Conservation (phyloP, 2,113 vertebrate species). For the Laticauda laticaudata region DNA sequence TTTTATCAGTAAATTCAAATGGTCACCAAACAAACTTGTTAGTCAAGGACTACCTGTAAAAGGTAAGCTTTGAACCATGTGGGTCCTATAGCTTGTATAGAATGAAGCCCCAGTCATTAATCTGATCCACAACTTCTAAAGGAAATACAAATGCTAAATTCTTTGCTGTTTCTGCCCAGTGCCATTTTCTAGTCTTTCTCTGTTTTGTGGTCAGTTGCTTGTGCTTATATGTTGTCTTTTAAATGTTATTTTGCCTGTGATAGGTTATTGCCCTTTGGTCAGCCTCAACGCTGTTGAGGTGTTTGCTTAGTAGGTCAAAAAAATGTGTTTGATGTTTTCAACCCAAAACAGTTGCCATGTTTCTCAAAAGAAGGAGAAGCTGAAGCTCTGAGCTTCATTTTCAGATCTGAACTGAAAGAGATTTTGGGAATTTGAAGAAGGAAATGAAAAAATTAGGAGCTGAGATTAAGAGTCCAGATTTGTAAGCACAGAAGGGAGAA, state of each 20-base stretch:
- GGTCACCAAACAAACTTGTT: neutral
- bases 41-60: neutral
- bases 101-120: neutral
- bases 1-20: neutral
- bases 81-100: neutral
- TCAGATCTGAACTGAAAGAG: neutral
- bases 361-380: neutral
- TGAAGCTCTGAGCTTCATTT: neutral
- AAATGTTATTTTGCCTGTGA: neutral
- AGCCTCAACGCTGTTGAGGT: neutral
- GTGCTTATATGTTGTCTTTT: neutral
- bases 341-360: neutral
- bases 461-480: neutral
- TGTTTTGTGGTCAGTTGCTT: neutral
- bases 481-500: neutral
- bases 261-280: neutral
- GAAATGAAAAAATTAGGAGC: neutral
- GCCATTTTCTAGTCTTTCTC: neutral
- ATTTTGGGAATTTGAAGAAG: neutral
- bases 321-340: neutral
- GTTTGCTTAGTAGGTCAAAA: neutral
- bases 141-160: neutral
- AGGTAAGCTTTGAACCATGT: neutral
- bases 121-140: neutral
- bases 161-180: neutral